Evolutionary conservation across 2,113 vertebrate genomes (phyloP).

Genomic region (Microtus pennsylvanicus): DNA sequence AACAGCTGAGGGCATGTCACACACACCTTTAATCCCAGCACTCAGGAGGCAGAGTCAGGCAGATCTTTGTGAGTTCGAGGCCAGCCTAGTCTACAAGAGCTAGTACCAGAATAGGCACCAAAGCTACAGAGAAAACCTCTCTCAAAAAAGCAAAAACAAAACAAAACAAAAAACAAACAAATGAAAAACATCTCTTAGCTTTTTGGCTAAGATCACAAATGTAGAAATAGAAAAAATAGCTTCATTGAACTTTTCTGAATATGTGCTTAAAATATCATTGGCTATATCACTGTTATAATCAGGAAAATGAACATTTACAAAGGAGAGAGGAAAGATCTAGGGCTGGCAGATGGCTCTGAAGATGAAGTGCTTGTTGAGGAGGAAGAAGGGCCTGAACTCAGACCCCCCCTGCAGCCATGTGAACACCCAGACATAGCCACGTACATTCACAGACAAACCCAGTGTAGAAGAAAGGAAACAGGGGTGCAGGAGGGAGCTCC

Average conservation of each 20-base stretch:
- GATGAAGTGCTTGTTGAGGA: too few species aligned
- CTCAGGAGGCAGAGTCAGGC: too few species aligned
- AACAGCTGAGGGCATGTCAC: neutral
- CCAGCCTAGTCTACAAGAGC: too few species aligned
- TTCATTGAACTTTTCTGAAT: constrained; percentile 19
- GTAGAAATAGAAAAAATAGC: neutral
- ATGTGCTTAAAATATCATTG: neutral
- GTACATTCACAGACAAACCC: neutral
- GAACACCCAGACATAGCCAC: neutral
- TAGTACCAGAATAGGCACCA: too few species aligned
- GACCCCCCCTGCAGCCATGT: neutral
- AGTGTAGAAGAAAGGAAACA: neutral
- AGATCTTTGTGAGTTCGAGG: too few species aligned
- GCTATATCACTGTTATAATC: neutral
- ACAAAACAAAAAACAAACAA: neutral
- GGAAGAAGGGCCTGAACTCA: too few species aligned
- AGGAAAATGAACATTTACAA: neutral
- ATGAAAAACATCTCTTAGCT: neutral
- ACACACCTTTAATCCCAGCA: too few species aligned
- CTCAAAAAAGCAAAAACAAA: too few species aligned
- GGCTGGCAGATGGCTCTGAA: neutral
- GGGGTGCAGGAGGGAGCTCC: neutral
- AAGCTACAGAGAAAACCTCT: too few species aligned
- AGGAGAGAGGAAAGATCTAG: neutral
- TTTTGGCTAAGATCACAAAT: neutral